Evolutionary conservation across 2,797 vertebrate species (phyloP).

Genomic region (Arnoldichthys spilopterus): DNA sequence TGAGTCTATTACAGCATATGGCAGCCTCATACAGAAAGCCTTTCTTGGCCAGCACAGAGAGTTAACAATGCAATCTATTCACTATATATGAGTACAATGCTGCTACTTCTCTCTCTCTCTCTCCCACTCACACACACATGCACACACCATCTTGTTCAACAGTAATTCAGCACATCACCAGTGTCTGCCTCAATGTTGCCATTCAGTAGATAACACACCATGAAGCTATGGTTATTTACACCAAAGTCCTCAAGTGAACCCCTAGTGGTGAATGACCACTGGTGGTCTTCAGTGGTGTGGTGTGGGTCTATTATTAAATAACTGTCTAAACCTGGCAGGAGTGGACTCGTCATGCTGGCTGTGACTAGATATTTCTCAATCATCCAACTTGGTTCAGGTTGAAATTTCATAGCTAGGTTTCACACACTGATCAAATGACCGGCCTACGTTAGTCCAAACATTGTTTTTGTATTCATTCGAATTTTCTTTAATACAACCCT

Average conservation of each 20-base stretch:
- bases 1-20: constrained; percentile 64
- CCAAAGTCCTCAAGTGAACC: constrained; percentile 17
- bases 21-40: constrained; percentile 59
- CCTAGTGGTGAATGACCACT: neutral
- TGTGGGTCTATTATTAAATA: neutral
- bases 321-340: neutral
- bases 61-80: constrained; percentile 71
- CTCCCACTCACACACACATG: constrained; percentile 7
- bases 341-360: too few species aligned
- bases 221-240: constrained; percentile 13
- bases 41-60: constrained; percentile 53
- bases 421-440: too few species aligned
- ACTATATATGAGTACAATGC: constrained; percentile 65
- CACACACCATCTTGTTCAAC: neutral
- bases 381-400: too few species aligned
- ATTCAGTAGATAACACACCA: constrained; percentile 25
- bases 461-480: too few species aligned
- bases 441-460: too few species aligned
- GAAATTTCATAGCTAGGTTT: too few species aligned
- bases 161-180: neutral
- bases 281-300: neutral
- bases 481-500: too few species aligned
- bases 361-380: too few species aligned
- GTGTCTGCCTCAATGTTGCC: constrained; percentile 22
- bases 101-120: constrained; percentile 32